Percentiles rank a stretch among this genome's conserved stretches.
Evolutionary conservation across 2,888 invertebrate genomes (phyloP).

Genomic region (Polyommatus icarus): DNA sequence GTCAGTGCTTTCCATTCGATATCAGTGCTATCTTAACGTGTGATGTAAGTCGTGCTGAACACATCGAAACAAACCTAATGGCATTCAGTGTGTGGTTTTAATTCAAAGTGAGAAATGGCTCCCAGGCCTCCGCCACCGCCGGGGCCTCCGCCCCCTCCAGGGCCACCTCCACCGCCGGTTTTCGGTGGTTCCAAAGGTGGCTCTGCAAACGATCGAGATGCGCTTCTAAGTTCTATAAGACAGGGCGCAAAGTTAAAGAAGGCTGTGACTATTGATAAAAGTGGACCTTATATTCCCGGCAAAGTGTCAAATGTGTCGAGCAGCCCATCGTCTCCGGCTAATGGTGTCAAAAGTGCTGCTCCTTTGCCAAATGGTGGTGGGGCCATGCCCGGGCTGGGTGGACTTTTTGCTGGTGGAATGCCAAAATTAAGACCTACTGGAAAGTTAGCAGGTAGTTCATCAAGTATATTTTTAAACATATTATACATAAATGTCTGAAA

Average conservation of each 20-base stretch:
- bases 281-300: slow-evolving; percentile 89
- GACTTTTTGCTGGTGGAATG: slow-evolving; percentile 90
- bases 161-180: slow-evolving; percentile 79
- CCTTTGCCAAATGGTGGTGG: slow-evolving; percentile 66
- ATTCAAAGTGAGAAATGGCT: slow-evolving; percentile 64
- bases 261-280: slow-evolving; percentile 93
- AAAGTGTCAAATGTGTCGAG: slow-evolving; percentile 64
- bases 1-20: slow-evolving; percentile 62
- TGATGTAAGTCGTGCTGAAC: slow-evolving; percentile 46
- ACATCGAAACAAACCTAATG: slow-evolving; percentile 41
- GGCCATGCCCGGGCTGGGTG: slow-evolving; percentile 79
- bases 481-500: no score
- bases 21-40: slow-evolving; percentile 50
- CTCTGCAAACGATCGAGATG: slow-evolving; percentile 83
- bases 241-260: slow-evolving; percentile 91
- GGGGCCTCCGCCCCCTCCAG: slow-evolving; percentile 83
- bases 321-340: slow-evolving; percentile 56
- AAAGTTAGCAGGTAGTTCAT: slow-evolving; percentile 63
- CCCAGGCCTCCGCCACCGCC: slow-evolving; percentile 85
- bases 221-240: slow-evolving; percentile 90
- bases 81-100: slow-evolving; percentile 43
- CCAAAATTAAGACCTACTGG: slow-evolving; percentile 89
- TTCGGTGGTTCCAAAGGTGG: slow-evolving; percentile 70
- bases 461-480: neutral
- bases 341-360: slow-evolving; percentile 59